Percentiles rank a stretch among this genome's conserved stretches.
Conservation (phyloP, 2,113 vertebrate species). For the Aythya baeri region DNA sequence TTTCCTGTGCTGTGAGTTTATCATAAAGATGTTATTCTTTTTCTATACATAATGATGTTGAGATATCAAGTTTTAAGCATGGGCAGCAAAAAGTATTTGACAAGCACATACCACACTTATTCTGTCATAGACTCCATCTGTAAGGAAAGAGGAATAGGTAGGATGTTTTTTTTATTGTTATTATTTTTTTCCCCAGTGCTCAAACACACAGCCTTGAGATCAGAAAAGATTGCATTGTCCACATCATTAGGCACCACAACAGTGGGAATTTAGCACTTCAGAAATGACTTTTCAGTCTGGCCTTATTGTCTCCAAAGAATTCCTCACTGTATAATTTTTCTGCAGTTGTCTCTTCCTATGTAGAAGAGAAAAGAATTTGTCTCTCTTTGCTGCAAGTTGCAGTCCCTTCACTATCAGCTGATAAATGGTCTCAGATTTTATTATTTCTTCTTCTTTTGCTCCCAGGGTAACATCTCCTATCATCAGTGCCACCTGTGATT, state of each 20-base stretch:
- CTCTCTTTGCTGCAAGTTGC: neutral
- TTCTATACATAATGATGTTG: neutral
- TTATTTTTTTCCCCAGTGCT: neutral
- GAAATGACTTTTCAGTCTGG: neutral
- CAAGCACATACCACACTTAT: neutral
- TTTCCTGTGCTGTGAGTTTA: neutral
- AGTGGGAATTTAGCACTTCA: neutral
- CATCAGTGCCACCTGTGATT: slow-evolving; percentile 17
- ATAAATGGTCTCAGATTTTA: slow-evolving; percentile 41
- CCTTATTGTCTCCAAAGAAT: neutral
- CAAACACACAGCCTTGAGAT: neutral
- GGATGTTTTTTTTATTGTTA: neutral
- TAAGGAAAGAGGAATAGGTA: neutral
- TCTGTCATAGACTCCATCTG: neutral
- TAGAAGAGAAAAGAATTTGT: neutral
- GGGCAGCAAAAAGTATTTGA: neutral
- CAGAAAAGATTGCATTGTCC: neutral
- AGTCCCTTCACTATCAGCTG: neutral
- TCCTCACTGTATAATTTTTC: neutral
- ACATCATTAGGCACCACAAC: neutral
- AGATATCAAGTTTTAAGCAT: neutral
- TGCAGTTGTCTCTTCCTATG: neutral
- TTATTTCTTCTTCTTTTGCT: slow-evolving; percentile 24
- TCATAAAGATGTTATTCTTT: neutral
- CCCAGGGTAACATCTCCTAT: neutral